phyloP scores from a whole-genome alignment of 2,888 invertebrate genomes.

The Fragum whitleyi region DNA sequence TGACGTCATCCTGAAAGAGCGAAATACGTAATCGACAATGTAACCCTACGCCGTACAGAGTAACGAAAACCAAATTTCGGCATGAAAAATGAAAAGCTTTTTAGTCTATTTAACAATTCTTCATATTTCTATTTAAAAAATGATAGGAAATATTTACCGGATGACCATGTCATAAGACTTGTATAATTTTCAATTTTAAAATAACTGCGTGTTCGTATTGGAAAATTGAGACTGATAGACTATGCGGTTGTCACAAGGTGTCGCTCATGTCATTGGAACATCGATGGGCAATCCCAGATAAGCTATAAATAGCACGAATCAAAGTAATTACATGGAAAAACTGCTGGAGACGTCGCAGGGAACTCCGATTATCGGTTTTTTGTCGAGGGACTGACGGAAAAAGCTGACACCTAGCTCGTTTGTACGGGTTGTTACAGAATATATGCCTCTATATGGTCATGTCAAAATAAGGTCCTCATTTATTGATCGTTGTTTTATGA shows the following conservation, averaged over 20 bases:
- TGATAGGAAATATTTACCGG: too few species aligned
- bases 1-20: conserved; percentile 40
- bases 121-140: too few species aligned
- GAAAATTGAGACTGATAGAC: not conserved
- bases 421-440: not conserved
- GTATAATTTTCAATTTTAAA: too few species aligned
- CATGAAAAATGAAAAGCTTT: too few species aligned
- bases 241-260: not conserved
- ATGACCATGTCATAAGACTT: too few species aligned
- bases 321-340: conserved; percentile 10
- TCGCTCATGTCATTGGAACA: not conserved
- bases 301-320: conserved; percentile 16
- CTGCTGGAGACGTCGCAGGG: not conserved
- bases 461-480: not conserved
- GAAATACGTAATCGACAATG: conserved; percentile 39
- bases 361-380: not conserved
- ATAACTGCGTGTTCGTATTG: too few species aligned
- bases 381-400: not conserved
- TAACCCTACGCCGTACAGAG: not conserved
- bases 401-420: not conserved
- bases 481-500: not conserved
- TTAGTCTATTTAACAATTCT: too few species aligned
- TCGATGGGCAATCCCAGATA: conserved; percentile 7
- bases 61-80: not conserved
- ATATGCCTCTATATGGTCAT: not conserved